Base-by-base conservation (phyloP, 2,113 vertebrate species). In the Misgurnus anguillicaudatus region DNA sequence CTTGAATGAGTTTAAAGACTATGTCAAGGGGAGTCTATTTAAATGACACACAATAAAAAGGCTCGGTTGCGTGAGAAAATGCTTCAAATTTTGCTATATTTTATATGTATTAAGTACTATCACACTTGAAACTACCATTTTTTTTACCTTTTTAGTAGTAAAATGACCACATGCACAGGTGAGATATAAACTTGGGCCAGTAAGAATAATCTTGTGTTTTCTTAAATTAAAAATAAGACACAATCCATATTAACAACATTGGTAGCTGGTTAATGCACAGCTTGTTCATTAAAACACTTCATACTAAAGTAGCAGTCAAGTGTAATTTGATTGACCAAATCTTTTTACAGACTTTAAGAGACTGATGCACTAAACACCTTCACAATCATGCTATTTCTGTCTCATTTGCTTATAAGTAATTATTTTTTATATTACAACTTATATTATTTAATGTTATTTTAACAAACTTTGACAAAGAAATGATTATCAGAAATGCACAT, bases 1-100 rank as follows among this genome's bases (percentile, higher is more conserved):
- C 55, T 82, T 58, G 39, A 69, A 51, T 68, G 57, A 78, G 82
- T 72, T 57, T 62, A 42, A 57, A 80, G 75, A 80, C 63, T 70
- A 71, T 71, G 70, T 72, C 70, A 72, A 60, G 53, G 53, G 70
- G 53, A 74, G 16, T 64, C 72, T 69, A 48, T 78, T 73, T 70
- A 76, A 70, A 75, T 63, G 57, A 79, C 79, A 57, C 39, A 58
- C 70, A 58, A 72, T 72, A 64, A 31, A 72, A 65, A 9, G 24
- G 17, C 65, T 39, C 8, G 61, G 48, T 24, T 78, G 5, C 36
- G n/a, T 70, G 77, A 45, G 31, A 48, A 75, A 60, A 68, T 53
- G 39, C 53, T 45, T 17, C 60, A 79, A 17, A 64, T 57, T 19
- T 66, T 31, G 39, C 38, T 41, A 24, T 17, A 14, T 55, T 53